Percentiles rank a stretch among this genome's conserved stretches.
These are phyloP conservation scores for Camponotus vicinus DNA, from an alignment of 1,140 invertebrate genomes.

Conservation along the genomic window DNA sequence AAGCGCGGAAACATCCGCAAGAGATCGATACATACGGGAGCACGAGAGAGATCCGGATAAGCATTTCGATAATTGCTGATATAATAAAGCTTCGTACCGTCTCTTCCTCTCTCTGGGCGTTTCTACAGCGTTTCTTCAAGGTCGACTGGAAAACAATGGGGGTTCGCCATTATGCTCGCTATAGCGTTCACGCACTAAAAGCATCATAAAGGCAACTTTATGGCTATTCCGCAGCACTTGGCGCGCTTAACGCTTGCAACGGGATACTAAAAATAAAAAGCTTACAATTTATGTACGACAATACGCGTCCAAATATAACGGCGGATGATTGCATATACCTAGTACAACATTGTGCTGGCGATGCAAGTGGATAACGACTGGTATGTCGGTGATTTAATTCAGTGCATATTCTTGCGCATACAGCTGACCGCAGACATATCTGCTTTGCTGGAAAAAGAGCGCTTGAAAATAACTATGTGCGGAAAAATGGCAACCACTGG, in stretches of 20 bases:
- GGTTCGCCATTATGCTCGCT: neutral
- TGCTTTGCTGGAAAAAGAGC: neutral
- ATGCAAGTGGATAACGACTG: neutral
- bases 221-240: constrained; percentile 16
- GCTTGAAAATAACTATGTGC: neutral
- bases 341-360: too few relatives aligned
- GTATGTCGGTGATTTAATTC: constrained; percentile 23
- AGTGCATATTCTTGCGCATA: neutral
- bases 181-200: constrained; percentile 12
- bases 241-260: constrained; percentile 13
- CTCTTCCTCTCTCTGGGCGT: neutral
- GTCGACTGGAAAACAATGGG: constrained; percentile 31
- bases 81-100: constrained; percentile 30
- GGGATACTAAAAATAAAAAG: constrained; percentile 45
- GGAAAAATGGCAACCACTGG: neutral
- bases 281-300: constrained; percentile 28
- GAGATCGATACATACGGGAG: constrained; percentile 22
- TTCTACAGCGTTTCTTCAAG: neutral
- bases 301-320: neutral
- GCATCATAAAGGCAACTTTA: constrained; percentile 29
- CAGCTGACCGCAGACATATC: neutral
- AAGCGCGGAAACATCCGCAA: constrained; percentile 7
- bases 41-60: neutral
- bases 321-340: neutral
- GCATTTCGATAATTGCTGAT: constrained; percentile 10